Evolutionary conservation across 2,888 invertebrate species (phyloP).

Genomic region (Plagiodera versicolora): DNA sequence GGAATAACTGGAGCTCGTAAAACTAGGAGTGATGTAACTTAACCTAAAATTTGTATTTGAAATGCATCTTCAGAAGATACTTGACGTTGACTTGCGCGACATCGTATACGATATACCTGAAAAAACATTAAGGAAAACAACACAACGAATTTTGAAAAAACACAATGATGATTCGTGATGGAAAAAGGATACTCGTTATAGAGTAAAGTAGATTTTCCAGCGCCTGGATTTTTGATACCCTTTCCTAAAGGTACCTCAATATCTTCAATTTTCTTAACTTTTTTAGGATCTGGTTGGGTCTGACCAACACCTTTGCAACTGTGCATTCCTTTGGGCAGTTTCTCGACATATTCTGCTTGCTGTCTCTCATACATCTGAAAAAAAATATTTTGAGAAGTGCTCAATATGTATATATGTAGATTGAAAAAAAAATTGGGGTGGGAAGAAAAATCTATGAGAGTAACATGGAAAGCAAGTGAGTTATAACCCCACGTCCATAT

Average conservation of each 20-base stretch:
- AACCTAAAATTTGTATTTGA: constrained; percentile 69
- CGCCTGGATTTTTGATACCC: constrained; percentile 54
- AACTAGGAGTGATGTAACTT: not conserved
- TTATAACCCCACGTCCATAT: no score
- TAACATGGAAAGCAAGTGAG: no score
- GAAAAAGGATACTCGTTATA: constrained; percentile 89
- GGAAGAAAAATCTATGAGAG: no score
- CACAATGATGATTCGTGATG: no score
- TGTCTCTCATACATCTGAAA: constrained; percentile 71
- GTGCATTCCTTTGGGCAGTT: constrained; percentile 80
- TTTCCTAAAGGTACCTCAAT: constrained; percentile 78
- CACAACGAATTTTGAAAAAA: no score
- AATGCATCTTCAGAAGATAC: constrained; percentile 85
- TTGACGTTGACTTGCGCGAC: constrained; percentile 89
- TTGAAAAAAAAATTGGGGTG: no score
- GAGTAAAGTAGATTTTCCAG: constrained; percentile 62
- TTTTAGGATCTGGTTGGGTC: constrained; percentile 79
- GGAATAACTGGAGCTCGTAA: no score
- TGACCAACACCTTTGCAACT: constrained; percentile 86
- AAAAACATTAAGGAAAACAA: constrained; percentile 41
- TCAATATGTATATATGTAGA: no score
- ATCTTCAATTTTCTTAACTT: constrained; percentile 62
- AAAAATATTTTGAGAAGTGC: constrained; percentile 12
- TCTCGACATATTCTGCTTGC: constrained; percentile 71
- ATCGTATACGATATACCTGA: constrained; percentile 90